Evolutionary conservation across 1,140 invertebrate genomes (phyloP), one percentile per base, ranked within the genome.

Genomic region (Ceratina australensis): DNA sequence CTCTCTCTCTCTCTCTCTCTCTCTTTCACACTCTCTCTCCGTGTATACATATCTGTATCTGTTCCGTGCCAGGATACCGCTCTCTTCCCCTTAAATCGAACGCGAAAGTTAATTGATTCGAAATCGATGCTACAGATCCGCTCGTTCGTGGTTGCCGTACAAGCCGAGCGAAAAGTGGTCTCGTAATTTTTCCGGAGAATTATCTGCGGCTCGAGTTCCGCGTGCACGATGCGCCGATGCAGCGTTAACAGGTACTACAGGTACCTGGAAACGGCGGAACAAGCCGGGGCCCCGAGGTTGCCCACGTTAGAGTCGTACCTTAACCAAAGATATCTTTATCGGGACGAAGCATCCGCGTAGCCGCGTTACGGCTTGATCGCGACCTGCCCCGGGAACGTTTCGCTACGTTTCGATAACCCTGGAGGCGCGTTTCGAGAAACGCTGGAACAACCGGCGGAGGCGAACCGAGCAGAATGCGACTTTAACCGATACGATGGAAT

Each of bases 301-400:
- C 42, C 65, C 71, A 42, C 65, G 57, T 75, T 68, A 71, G 78
- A 84, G 73, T 86, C 78, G 76, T 84, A 79, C 71, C 77, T 80
- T 72, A 82, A 77, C 74, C 54, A 54, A 68, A 79, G 85, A 87
- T 87, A 87, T 84, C 79, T 87, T 86, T 86, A 87, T 87, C 83
- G 49, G 81, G 73, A 86, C 74, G 83, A 72, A 77, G 76, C 67
- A 81, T 86, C 78, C 77, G 69, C 83, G 72, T 80, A 61, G 80
- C 78, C 75, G 71, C 78, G 69, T 82, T 84, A 82, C 82, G 72
- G 68, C 81, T 84, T 83, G 82, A 84, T 83, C 81, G 78, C 42
- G 52, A 68, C 59, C 54, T 49, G 75, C 64, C 24, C 78, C 78
- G 82, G 64, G 68, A 42, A 72, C 73, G 69, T 84, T 81, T 84